A percentile compares a stretch with the other conserved stretches of the same genome.
These are phyloP conservation scores for Heterodera carotae DNA, from an alignment of 1,140 invertebrate species.

Conservation along the genomic window DNA sequence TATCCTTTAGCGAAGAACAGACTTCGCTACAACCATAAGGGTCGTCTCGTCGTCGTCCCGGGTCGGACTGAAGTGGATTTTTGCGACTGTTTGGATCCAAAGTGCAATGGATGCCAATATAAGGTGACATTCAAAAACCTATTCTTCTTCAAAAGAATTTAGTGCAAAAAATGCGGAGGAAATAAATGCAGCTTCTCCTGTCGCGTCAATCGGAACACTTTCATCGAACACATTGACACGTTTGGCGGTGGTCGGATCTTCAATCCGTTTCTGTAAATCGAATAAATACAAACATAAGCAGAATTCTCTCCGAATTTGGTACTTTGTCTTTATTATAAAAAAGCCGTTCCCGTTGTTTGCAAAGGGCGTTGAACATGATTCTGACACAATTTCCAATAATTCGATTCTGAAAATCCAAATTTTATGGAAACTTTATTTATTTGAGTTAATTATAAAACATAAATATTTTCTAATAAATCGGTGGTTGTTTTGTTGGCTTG, in stretches of 20 bases:
- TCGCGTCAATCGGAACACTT: slow-evolving; percentile 21
- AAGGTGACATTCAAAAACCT: slow-evolving; percentile 1
- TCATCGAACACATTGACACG: slow-evolving; percentile 20
- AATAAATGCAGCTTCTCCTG: slow-evolving; percentile 41
- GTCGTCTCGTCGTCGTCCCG: slow-evolving; percentile 19
- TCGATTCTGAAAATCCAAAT: too few species aligned
- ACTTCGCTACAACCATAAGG: slow-evolving; percentile 24
- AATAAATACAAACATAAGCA: not conserved
- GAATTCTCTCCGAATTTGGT: too few species aligned
- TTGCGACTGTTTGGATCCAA: slow-evolving; percentile 43
- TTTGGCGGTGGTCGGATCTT: slow-evolving; percentile 4
- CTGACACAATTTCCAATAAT: too few species aligned
- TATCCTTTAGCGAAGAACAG: not conserved
- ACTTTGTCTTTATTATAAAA: too few species aligned
- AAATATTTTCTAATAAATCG: too few species aligned
- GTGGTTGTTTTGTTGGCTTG: too few species aligned
- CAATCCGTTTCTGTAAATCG: slow-evolving; percentile 28
- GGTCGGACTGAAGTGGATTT: slow-evolving; percentile 29
- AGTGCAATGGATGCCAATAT: slow-evolving; percentile 43
- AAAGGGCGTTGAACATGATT: too few species aligned
- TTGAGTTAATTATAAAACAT: too few species aligned
- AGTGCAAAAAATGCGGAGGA: slow-evolving; percentile 37
- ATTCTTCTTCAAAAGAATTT: not conserved
- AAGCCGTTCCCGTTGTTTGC: too few species aligned
- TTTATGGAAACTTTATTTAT: too few species aligned